A percentile compares a stretch with the other conserved stretches of the same genome.
Conservation (phyloP, 2,797 vertebrate species). For the Chelmon rostratus region DNA sequence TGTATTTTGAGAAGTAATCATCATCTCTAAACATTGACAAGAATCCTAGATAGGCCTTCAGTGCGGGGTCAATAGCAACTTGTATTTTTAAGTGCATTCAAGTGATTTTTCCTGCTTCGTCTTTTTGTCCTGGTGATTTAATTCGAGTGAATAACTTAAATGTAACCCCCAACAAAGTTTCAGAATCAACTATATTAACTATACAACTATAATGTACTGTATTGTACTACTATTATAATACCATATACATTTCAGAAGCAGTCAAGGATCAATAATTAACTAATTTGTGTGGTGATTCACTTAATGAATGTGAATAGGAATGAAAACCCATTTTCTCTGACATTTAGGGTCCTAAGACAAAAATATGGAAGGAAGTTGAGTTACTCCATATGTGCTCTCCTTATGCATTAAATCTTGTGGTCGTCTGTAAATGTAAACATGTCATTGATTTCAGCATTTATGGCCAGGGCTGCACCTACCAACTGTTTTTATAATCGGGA, state of each 20-base stretch:
- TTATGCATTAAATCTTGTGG: background rate
- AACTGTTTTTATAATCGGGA: background rate
- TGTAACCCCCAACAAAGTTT: background rate
- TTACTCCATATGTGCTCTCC: background rate
- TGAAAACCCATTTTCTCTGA: background rate
- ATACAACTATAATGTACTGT: no score
- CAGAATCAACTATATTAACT: background rate
- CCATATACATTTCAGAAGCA: background rate
- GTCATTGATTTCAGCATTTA: background rate
- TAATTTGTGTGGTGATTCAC: no score
- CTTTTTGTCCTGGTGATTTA: background rate
- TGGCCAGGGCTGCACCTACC: background rate
- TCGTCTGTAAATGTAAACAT: background rate
- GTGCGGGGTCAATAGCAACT: background rate
- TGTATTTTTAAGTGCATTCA: background rate
- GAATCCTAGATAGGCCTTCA: slow-evolving; percentile 5
- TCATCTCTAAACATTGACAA: slow-evolving; percentile 50
- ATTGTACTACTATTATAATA: background rate
- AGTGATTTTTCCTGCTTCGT: background rate
- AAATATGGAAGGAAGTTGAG: background rate
- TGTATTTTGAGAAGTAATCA: slow-evolving; percentile 70
- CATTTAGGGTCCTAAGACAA: no score
- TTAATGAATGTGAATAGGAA: background rate
- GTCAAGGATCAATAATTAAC: background rate
- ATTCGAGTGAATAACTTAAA: background rate